Percentiles rank a stretch among this genome's conserved stretches.
Evolutionary conservation across 2,888 invertebrate species (phyloP).

Genomic region (Colostygia pectinataria): DNA sequence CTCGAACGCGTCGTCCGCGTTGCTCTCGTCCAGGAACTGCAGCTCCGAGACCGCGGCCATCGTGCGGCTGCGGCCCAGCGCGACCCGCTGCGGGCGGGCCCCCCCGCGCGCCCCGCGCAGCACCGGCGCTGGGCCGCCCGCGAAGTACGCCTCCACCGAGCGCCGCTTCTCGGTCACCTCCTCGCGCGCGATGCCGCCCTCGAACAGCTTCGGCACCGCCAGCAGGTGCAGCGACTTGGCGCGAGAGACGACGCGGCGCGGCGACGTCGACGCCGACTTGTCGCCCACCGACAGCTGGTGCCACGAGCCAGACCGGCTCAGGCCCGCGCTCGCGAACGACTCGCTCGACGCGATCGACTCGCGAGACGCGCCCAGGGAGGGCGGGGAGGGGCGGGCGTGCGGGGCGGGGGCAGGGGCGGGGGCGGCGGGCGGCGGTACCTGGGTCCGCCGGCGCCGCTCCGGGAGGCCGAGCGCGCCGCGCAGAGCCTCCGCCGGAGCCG

Average conservation of each 20-base stretch:
- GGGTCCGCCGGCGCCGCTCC: constrained; percentile 55
- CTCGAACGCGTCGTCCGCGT: constrained; percentile 95
- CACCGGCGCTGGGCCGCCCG: constrained; percentile 45
- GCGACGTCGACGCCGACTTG: constrained; percentile 63
- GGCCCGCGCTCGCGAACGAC: constrained; percentile 55
- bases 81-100: constrained; percentile 69
- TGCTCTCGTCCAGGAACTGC: constrained; percentile 88
- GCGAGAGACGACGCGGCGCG: constrained; percentile 73
- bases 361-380: constrained; percentile 61
- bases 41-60: constrained; percentile 88
- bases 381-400: constrained; percentile 49
- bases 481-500: constrained; percentile 67
- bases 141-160: constrained; percentile 89
- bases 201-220: constrained; percentile 90
- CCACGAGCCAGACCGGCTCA: constrained; percentile 90
- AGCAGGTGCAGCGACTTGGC: constrained; percentile 90
- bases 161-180: constrained; percentile 87
- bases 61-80: constrained; percentile 88
- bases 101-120: constrained; percentile 42
- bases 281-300: constrained; percentile 84
- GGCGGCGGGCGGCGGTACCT: constrained; percentile 61
- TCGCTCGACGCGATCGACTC: constrained; percentile 62
- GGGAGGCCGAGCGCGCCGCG: constrained; percentile 82
- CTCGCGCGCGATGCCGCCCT: constrained; percentile 88
- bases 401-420: constrained; percentile 28